Base-by-base conservation (phyloP, 2,113 vertebrate species). In the Vanacampus margaritifer region DNA sequence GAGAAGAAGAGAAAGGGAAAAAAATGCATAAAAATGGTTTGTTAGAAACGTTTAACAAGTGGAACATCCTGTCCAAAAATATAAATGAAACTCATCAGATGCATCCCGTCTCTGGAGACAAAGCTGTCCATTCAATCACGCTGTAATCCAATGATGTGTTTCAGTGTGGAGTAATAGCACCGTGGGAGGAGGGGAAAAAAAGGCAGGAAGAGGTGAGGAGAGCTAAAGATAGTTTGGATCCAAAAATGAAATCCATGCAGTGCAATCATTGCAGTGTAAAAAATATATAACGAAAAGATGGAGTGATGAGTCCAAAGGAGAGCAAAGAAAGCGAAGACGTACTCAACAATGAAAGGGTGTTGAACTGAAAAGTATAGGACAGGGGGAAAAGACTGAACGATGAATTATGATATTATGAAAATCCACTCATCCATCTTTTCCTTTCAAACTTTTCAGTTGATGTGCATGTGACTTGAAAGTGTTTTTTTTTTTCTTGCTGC, bases 111-210 rank as follows among this genome's bases (percentile, higher is more conserved):
- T 50, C 61, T 37, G 57, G 36, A 78, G n/a, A 79, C 70, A 45
- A 73, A 80, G 76, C 68, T 67, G 71, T 79, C 67, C 78, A 73
- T 67, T 87, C 67, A 83, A 74, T 80, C 65, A 69, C 64, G 37
- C 53, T 32, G 58, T 82, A 79, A 87, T 79, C 75, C 70, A 36
- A 69, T 74, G 61, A 58, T n/a, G 65, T 51, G 53, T 35, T 63
- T 68, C 43, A 54, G 68, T 61, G 50, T 68, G 70, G 59, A 71
- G 77, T 70, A 69, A 79, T 85, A 83, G n/a, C 48, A 23, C 48
- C 21, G n/a, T 1, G 46, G 14, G 6, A n/a, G 26, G 35, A 2
- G 32, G 24, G 57, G 6, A n/a, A 50, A 35, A 12, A 53, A 19
- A 37, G 14, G 56, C 28, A 28, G 6, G 24, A 39, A 46, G n/a